phyloP scores from a whole-genome alignment of 2,888 invertebrate genomes.

The Julus scanicus region DNA sequence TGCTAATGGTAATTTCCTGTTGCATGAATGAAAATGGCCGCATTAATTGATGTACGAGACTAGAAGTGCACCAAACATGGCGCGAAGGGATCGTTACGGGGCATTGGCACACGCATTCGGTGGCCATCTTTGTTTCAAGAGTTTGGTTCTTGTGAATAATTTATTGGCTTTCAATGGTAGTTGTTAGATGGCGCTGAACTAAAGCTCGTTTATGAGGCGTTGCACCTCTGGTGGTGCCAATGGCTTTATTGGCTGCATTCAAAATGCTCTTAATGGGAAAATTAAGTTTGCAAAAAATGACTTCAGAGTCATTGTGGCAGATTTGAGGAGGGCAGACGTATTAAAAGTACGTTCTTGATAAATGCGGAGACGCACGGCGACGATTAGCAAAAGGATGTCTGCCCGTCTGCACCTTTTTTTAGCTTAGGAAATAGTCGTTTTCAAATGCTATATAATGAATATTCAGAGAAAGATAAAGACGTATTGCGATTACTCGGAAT shows the following conservation, averaged over 20 bases:
- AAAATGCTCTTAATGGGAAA: background rate
- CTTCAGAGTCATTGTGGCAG: background rate
- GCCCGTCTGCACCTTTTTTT: background rate
- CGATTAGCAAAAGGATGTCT: constrained; percentile 4
- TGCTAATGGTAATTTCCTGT: constrained; percentile 33
- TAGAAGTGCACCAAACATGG: constrained; percentile 1
- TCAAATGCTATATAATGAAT: background rate
- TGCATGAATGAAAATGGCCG: background rate
- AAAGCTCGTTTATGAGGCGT: background rate
- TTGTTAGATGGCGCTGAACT: constrained; percentile 4
- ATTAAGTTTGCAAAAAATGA: constrained; percentile 11
- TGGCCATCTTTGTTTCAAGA: background rate
- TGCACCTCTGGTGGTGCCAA: background rate
- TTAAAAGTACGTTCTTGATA: background rate
- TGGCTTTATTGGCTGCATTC: constrained; percentile 33
- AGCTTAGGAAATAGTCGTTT: background rate
- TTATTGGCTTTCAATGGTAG: background rate
- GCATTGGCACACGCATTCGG: background rate
- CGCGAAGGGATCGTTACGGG: background rate
- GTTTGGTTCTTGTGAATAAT: background rate
- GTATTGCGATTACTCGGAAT: no score
- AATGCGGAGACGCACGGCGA: background rate
- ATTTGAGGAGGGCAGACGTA: constrained; percentile 10
- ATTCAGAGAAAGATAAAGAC: background rate
- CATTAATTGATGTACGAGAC: constrained; percentile 24